Conservation (phyloP, 2,113 vertebrate species). For the Ammodytes marinus region DNA sequence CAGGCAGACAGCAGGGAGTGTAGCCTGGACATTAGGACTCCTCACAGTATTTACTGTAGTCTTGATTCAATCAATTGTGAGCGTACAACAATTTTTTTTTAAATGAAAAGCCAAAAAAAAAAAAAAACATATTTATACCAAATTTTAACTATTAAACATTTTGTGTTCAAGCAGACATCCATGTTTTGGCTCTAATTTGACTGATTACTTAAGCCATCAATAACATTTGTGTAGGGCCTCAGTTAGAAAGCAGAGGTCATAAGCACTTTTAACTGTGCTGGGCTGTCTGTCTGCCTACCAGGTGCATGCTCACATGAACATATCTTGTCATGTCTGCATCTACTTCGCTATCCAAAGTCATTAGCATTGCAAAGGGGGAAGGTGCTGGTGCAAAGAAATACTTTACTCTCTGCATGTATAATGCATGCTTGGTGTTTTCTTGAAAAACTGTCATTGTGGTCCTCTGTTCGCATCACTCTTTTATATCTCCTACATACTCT, state of each 20-base stretch:
- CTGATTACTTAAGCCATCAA: background rate
- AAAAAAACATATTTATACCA: background rate
- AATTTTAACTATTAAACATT: background rate
- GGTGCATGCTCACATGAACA: constrained; percentile 61
- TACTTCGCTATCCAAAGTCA: constrained; percentile 32
- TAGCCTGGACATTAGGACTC: constrained; percentile 34
- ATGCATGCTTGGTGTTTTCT: constrained; percentile 33
- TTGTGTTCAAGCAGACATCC: background rate
- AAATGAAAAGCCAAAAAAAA: background rate
- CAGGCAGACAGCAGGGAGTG: constrained; percentile 73
- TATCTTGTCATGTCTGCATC: constrained; percentile 53
- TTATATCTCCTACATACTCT: background rate
- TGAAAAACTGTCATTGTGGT: constrained; percentile 13
- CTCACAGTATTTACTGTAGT: background rate
- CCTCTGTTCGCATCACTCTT: background rate
- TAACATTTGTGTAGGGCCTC: background rate
- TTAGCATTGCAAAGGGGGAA: constrained; percentile 48
- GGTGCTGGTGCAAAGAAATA: constrained; percentile 10
- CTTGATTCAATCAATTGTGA: background rate
- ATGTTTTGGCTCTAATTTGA: constrained; percentile 8
- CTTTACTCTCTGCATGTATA: constrained; percentile 43
- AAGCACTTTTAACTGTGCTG: constrained; percentile 49
- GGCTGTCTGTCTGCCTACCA: constrained; percentile 63
- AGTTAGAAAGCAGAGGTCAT: constrained; percentile 45
- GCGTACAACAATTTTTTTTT: background rate